Evolutionary conservation across 2,888 invertebrate species (phyloP).

Genomic region (Folsomia manolachei): DNA sequence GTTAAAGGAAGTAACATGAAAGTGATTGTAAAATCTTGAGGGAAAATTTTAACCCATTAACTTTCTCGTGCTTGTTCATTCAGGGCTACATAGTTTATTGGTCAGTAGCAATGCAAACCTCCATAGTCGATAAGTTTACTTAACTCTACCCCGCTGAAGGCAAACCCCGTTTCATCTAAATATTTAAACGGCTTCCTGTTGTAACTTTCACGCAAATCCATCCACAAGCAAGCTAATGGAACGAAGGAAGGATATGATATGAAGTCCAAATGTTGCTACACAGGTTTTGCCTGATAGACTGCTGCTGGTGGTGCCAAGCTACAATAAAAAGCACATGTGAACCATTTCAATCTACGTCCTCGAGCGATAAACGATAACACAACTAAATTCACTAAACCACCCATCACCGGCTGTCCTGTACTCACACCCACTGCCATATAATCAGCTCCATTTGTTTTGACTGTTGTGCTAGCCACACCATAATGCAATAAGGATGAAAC

Average conservation of each 20-base stretch:
- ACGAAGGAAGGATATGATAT: too few species aligned
- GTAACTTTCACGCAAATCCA: not conserved
- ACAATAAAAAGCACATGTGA: slow-evolving; percentile 2
- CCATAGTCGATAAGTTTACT: not conserved
- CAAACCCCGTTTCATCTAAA: slow-evolving; percentile 9
- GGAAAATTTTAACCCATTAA: too few species aligned
- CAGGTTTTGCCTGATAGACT: too few species aligned
- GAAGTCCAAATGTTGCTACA: too few species aligned
- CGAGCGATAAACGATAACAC: slow-evolving; percentile 9
- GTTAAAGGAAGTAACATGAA: too few species aligned
- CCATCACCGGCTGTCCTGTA: not conserved
- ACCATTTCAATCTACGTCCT: slow-evolving; percentile 2
- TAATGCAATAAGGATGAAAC: not conserved
- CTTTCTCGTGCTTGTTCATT: too few species aligned
- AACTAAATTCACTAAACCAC: not conserved
- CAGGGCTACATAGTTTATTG: not conserved
- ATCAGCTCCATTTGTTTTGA: not conserved
- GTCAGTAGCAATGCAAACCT: not conserved
- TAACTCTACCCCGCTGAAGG: not conserved
- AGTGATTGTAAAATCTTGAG: too few species aligned
- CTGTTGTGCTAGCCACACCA: too few species aligned
- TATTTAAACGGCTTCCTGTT: slow-evolving; percentile 12
- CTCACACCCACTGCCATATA: not conserved
- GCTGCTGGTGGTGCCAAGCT: too few species aligned
- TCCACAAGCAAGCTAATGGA: too few species aligned